phyloP scores from a whole-genome alignment of 2,113 vertebrate genomes.

The Kryptolebias marmoratus region DNA sequence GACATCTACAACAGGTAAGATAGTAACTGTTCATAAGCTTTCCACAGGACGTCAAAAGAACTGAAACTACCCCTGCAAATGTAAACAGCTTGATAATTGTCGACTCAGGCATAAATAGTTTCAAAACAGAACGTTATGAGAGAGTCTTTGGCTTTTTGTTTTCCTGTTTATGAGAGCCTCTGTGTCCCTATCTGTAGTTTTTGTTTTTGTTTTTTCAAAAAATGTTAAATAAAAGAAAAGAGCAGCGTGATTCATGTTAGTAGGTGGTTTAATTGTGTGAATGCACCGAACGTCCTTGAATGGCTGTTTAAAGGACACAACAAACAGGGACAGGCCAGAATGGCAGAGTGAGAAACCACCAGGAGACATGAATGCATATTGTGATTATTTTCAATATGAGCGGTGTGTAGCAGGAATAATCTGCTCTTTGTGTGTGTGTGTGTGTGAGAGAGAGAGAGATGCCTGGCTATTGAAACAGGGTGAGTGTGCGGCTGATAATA shows the following conservation, averaged over 20 bases:
- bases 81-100: neutral
- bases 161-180: no score
- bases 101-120: neutral
- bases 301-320: conserved; percentile 28
- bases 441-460: conserved; percentile 80
- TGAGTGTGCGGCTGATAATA: conserved; percentile 44
- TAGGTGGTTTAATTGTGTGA: neutral
- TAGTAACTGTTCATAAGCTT: no score
- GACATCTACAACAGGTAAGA: no score
- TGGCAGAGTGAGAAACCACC: neutral
- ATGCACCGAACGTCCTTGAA: conserved; percentile 35
- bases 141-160: neutral
- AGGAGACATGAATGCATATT: conserved; percentile 12
- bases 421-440: conserved; percentile 70
- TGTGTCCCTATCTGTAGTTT: neutral
- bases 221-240: neutral
- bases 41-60: neutral
- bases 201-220: neutral
- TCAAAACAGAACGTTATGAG: neutral
- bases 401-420: conserved; percentile 15
- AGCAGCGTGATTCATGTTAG: conserved; percentile 2
- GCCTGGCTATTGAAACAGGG: conserved; percentile 74
- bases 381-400: conserved; percentile 8
- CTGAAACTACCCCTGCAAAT: neutral
- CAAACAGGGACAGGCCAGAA: neutral